phyloP scores from a whole-genome alignment of 2,113 vertebrate species.

The Calidris pygmaea region DNA sequence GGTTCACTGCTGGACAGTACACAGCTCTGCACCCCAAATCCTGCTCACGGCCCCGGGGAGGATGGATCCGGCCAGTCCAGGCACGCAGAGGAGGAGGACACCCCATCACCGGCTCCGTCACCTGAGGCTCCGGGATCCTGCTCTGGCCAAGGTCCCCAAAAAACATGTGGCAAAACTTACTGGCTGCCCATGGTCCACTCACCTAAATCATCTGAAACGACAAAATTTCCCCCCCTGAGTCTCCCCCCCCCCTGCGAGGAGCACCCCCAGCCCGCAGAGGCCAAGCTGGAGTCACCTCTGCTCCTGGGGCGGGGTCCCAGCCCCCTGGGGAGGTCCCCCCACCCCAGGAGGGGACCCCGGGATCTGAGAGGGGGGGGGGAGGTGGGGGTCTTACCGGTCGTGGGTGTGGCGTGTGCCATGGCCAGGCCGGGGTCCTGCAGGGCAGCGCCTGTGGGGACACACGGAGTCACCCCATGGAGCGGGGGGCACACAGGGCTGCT shows the following conservation, averaged over 20 bases:
- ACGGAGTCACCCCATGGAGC: too few relatives aligned
- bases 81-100: not conserved
- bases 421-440: constrained; percentile 12
- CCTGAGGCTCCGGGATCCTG: not conserved
- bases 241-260: not conserved
- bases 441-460: constrained; percentile 7
- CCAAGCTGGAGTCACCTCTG: not conserved
- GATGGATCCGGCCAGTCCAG: too few relatives aligned
- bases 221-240: not conserved
- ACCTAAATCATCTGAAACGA: constrained; percentile 27
- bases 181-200: not conserved
- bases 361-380: too few relatives aligned
- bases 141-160: not conserved
- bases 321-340: not conserved
- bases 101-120: rapidly evolving
- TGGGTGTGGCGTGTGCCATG: constrained; percentile 34
- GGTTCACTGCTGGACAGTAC: rapidly evolving
- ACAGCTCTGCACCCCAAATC: not conserved
- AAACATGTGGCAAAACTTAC: rapidly evolving
- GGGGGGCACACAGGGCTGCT: not conserved
- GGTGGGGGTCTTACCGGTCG: not conserved
- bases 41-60: not conserved
- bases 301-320: not conserved
- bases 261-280: not conserved
- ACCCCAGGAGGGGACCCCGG: not conserved